phyloP scores from a whole-genome alignment of 2,113 vertebrate genomes.

The Erythrocercus mccallii region DNA sequence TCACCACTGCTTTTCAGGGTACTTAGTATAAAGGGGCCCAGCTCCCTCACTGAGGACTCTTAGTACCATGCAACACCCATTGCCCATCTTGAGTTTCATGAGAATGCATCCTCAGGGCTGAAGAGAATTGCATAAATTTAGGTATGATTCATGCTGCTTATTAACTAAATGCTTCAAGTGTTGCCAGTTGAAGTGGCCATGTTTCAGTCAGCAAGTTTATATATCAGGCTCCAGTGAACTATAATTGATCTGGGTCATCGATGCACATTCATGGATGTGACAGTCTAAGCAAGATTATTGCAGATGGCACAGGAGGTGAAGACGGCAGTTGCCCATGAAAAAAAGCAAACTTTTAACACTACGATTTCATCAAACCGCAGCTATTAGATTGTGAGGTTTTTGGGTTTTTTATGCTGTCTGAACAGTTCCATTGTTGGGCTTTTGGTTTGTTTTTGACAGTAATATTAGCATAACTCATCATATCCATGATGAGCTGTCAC shows the following conservation, averaged over 20 bases:
- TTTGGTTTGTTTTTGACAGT: neutral
- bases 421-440: neutral
- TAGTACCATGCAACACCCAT: accelerated
- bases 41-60: neutral
- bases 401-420: neutral
- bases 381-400: neutral
- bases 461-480: neutral
- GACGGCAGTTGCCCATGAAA: neutral
- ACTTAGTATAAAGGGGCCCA: neutral
- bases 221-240: neutral
- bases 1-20: neutral
- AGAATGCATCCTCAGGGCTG: neutral
- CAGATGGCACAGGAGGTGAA: neutral
- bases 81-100: accelerated
- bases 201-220: neutral
- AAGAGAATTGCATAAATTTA: neutral
- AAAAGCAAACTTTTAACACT: neutral
- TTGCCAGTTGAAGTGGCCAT: neutral
- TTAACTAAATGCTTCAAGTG: neutral
- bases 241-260: neutral
- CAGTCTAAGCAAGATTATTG: neutral
- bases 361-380: neutral
- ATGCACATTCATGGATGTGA: neutral
- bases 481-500: neutral
- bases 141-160: neutral